These are phyloP conservation scores for Petaurus breviceps DNA, from an alignment of 2,113 vertebrate species.

Conservation along the genomic window DNA sequence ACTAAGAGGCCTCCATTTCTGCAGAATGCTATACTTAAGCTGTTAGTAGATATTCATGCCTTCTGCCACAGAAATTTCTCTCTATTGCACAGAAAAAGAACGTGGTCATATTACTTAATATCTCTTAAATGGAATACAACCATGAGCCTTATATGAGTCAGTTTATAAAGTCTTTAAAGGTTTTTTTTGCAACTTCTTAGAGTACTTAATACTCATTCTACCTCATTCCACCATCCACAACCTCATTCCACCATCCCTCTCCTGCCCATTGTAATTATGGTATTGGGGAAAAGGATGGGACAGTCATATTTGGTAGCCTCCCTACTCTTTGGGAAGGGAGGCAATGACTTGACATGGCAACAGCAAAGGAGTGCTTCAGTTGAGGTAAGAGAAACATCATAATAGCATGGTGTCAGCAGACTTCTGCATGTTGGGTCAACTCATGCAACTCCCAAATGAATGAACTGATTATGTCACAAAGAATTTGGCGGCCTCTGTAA, in stretches of 20 bases:
- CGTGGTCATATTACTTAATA: not conserved
- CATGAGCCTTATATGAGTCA: not conserved
- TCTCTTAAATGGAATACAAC: not conserved
- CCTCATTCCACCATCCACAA: not conserved
- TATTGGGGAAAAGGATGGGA: not conserved
- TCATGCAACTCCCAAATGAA: not conserved
- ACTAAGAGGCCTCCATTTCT: not conserved
- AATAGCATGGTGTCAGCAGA: not conserved
- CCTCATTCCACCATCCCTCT: not conserved
- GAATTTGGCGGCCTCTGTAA: not conserved
- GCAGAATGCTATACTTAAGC: not conserved
- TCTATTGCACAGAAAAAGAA: not conserved
- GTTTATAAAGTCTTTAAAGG: not conserved
- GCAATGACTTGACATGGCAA: not conserved
- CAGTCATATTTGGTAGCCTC: not conserved
- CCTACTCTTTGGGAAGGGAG: not conserved
- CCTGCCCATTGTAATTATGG: not conserved
- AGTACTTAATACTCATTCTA: not conserved
- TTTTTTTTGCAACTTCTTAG: not conserved
- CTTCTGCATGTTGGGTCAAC: not conserved
- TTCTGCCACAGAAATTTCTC: not conserved
- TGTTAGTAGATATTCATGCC: too few species aligned
- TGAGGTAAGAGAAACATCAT: not conserved
- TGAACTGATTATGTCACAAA: not conserved
- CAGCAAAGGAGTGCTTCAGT: not conserved